A percentile compares a stretch with the other conserved stretches of the same genome.
phyloP scores from a whole-genome alignment of 2,113 vertebrate species.

The Lepus europaeus region DNA sequence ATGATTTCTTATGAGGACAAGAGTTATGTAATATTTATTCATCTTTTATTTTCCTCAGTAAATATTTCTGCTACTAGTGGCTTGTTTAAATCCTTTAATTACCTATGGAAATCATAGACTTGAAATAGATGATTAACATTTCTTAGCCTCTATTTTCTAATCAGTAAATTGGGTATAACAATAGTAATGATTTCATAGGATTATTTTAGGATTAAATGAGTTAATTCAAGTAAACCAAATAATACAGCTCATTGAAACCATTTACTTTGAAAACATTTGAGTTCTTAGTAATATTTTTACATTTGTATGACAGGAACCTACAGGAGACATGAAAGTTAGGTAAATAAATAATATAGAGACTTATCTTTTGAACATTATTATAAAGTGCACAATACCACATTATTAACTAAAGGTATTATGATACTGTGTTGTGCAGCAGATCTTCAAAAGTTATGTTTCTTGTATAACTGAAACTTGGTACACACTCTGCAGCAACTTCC shows the following conservation, averaged over 20 bases:
- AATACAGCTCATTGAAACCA: background rate
- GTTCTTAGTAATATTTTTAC: conserved; percentile 18
- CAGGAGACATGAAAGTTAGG: background rate
- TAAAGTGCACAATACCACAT: background rate
- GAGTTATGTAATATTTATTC: background rate
- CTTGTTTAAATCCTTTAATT: conserved; percentile 8
- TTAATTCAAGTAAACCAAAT: conserved; percentile 22
- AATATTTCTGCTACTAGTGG: conserved; percentile 1
- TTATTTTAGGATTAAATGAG: background rate
- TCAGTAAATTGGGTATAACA: background rate
- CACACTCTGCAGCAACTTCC: background rate
- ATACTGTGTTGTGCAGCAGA: background rate
- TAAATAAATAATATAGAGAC: background rate
- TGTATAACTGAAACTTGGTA: background rate
- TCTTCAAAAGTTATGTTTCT: background rate
- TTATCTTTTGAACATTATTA: background rate
- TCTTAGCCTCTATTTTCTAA: background rate
- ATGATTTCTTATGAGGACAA: conserved; percentile 61
- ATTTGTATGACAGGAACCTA: background rate
- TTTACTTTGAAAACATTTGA: conserved; percentile 5
- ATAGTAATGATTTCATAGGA: background rate
- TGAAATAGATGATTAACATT: background rate
- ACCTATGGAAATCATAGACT: background rate
- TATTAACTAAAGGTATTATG: background rate
- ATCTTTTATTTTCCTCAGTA: conserved; percentile 17